These are phyloP conservation scores for Pemphigus obesinymphae DNA, from an alignment of 1,140 invertebrate genomes.

Conservation along the genomic window DNA sequence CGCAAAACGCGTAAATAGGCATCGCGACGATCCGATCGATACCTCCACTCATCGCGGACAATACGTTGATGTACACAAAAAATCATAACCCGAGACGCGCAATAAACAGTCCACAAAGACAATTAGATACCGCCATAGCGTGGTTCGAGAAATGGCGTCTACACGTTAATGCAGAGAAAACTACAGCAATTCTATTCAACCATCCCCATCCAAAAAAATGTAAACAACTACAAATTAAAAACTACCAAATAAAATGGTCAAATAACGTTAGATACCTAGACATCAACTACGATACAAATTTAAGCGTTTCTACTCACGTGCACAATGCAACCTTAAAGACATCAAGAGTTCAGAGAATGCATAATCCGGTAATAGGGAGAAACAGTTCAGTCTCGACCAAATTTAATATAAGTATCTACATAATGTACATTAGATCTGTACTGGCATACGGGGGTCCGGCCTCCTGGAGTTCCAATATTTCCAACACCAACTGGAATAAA, in stretches of 20 bases:
- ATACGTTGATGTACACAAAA: too few relatives aligned
- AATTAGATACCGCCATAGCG: not conserved
- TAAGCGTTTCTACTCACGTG: not conserved
- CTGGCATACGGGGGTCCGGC: not conserved
- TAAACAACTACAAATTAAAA: not conserved
- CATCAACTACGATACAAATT: not conserved
- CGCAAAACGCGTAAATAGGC: too few relatives aligned
- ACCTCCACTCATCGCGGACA: too few relatives aligned
- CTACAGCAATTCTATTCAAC: not conserved
- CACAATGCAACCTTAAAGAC: not conserved
- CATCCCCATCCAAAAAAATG: not conserved
- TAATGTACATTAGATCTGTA: too few relatives aligned
- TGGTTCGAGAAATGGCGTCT: not conserved
- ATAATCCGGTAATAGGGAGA: not conserved
- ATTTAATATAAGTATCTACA: not conserved
- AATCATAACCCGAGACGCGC: too few relatives aligned
- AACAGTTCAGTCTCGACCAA: not conserved
- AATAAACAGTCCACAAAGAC: too few relatives aligned
- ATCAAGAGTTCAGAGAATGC: not conserved
- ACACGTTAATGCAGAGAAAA: not conserved
- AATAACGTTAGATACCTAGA: not conserved
- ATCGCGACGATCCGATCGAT: too few relatives aligned
- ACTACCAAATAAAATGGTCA: not conserved
- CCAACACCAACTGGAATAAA: not conserved
- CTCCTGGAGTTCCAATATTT: not conserved